A percentile compares a stretch with the other conserved stretches of the same genome.
Evolutionary conservation across 2,888 invertebrate genomes (phyloP).

Genomic region (Cacoxenus indagator): DNA sequence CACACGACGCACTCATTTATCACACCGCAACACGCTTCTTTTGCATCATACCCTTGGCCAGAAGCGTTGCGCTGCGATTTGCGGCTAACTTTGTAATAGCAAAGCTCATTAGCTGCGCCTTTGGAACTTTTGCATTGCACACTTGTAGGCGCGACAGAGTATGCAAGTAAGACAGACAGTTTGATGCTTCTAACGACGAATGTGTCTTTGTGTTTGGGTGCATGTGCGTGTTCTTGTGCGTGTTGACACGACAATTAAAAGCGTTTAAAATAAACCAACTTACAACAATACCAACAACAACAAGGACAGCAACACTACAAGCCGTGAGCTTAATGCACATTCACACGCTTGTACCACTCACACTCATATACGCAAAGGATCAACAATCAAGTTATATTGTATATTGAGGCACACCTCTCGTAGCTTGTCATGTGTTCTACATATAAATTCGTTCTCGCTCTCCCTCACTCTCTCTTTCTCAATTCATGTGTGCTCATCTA

Average conservation of each 20-base stretch:
- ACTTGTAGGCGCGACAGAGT: constrained; percentile 60
- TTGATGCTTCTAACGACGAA: no score
- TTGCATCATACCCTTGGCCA: background rate
- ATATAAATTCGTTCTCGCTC: constrained; percentile 48
- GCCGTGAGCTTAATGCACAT: background rate
- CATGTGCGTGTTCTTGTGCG: constrained; percentile 31
- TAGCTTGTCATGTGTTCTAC: constrained; percentile 45
- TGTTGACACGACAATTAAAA: constrained; percentile 65
- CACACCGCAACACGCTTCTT: constrained; percentile 2
- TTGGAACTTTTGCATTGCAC: constrained; percentile 59
- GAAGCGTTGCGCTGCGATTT: background rate
- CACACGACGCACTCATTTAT: constrained; percentile 8
- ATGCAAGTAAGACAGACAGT: no score
- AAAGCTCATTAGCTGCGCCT: constrained; percentile 64
- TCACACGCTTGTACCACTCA: constrained; percentile 1
- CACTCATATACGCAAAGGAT: background rate
- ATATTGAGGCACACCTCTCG: background rate
- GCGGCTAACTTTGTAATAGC: constrained; percentile 54
- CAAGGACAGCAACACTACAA: background rate
- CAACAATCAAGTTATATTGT: background rate
- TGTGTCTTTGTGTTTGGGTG: constrained; percentile 16
- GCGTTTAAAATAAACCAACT: constrained; percentile 62
- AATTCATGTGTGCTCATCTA: constrained; percentile 40
- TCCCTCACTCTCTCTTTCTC: constrained; percentile 17
- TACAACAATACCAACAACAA: background rate